Evolutionary conservation across 1,140 invertebrate genomes (phyloP).

Genomic region (Alviniconcha marisindica): DNA sequence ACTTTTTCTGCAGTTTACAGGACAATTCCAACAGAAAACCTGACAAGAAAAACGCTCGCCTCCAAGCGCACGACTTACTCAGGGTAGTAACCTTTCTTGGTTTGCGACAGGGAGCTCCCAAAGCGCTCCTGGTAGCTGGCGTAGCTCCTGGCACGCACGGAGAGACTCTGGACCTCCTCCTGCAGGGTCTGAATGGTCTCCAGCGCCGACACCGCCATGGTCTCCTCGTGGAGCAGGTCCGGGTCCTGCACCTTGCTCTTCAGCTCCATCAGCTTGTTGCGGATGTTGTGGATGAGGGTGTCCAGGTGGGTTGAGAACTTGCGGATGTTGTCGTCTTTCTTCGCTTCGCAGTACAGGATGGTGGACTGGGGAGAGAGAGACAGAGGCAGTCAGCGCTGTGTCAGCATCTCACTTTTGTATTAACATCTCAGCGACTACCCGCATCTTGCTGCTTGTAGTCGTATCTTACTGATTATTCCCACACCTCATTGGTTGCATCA

Average conservation of each 20-base stretch:
- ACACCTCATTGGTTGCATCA: no score
- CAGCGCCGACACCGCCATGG: constrained; percentile 67
- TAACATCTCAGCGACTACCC: no score
- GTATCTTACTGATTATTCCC: no score
- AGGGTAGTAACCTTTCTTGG: constrained; percentile 65
- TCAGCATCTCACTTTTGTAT: no score
- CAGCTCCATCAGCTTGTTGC: constrained; percentile 67
- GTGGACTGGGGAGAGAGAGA: constrained; percentile 70
- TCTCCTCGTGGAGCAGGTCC: constrained; percentile 69
- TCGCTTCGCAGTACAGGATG: constrained; percentile 75
- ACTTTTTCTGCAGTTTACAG: no score
- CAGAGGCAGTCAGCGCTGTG: no score
- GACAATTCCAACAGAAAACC: no score
- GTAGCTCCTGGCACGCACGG: constrained; percentile 70
- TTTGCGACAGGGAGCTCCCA: constrained; percentile 68
- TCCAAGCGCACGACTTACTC: constrained; percentile 55
- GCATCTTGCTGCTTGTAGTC: no score
- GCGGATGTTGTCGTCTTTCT: constrained; percentile 76
- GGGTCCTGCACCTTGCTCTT: constrained; percentile 71
- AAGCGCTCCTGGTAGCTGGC: constrained; percentile 75
- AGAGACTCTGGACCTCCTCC: constrained; percentile 69
- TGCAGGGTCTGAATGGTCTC: constrained; percentile 69
- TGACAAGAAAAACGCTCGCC: no score
- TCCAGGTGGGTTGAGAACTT: constrained; percentile 74
- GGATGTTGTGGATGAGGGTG: constrained; percentile 68